Conservation (phyloP, 2,113 vertebrate genomes). For the Numenius arquata region DNA sequence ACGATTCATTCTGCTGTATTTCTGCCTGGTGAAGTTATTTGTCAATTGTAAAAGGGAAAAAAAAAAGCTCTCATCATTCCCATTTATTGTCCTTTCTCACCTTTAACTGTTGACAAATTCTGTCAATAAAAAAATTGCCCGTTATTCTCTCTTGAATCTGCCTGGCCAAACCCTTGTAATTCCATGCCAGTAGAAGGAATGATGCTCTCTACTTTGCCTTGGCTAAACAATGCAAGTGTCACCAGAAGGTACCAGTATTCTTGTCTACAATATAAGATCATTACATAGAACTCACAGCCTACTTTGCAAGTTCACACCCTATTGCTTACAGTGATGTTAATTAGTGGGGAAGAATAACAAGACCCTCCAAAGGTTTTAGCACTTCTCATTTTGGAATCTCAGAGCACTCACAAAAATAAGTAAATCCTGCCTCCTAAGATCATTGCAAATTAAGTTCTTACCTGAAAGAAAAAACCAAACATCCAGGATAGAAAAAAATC, state of each 20-base stretch:
- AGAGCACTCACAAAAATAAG: neutral
- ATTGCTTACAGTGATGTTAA: neutral
- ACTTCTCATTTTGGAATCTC: neutral
- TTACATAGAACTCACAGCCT: neutral
- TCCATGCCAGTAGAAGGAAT: constrained; percentile 75
- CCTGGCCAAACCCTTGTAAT: constrained; percentile 70
- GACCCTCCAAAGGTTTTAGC: neutral
- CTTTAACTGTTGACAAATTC: constrained; percentile 80
- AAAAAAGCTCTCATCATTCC: neutral
- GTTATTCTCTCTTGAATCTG: constrained; percentile 76
- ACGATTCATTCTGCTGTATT: constrained; percentile 34
- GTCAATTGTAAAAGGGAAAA: neutral
- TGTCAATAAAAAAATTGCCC: constrained; percentile 80
- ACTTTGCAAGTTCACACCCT: neutral
- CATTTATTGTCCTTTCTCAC: constrained; percentile 51
- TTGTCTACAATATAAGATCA: neutral
- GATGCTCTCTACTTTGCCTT: constrained; percentile 74
- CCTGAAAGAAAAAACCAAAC: neutral
- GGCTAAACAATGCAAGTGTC: constrained; percentile 76
- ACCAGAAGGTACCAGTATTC: constrained; percentile 35
- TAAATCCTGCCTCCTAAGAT: neutral
- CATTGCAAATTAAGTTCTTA: neutral
- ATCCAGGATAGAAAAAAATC: neutral
- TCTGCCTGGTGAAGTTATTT: constrained; percentile 31
- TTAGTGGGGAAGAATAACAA: neutral